These are phyloP conservation scores for Valencia hispanica DNA, from an alignment of 2,797 vertebrate genomes.

Conservation along the genomic window DNA sequence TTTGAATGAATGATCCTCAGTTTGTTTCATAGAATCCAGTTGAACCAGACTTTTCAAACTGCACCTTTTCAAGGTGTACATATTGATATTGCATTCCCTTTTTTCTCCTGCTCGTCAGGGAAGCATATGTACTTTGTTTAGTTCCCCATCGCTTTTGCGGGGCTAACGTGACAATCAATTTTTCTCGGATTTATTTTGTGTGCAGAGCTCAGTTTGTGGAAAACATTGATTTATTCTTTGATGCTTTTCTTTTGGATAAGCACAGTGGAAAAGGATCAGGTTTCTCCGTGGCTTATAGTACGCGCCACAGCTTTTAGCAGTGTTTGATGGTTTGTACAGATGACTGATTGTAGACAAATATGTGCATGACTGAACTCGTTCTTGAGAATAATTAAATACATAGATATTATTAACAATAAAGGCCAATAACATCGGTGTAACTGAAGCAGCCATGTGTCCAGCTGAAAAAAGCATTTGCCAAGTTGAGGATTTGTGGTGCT, in stretches of 20 bases:
- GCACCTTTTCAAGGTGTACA: not conserved
- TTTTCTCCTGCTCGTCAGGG: not conserved
- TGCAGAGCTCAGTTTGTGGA: slow-evolving; percentile 57
- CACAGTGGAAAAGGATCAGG: slow-evolving; percentile 25
- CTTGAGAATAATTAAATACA: slow-evolving; percentile 15
- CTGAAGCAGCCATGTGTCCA: slow-evolving; percentile 20
- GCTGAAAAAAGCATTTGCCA: not conserved
- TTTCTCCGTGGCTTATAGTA: slow-evolving; percentile 17
- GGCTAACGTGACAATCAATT: slow-evolving; percentile 39
- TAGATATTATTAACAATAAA: slow-evolving; percentile 29
- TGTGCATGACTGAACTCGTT: slow-evolving; percentile 10
- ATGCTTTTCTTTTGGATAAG: slow-evolving; percentile 29
- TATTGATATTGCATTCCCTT: not conserved
- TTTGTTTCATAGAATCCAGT: not conserved
- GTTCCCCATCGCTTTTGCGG: not conserved
- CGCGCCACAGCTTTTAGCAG: not conserved
- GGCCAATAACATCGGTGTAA: not conserved
- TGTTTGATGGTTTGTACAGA: slow-evolving; percentile 7
- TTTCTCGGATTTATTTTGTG: slow-evolving; percentile 54
- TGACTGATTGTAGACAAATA: slow-evolving; percentile 12
- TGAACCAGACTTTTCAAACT: not conserved
- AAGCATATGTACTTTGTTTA: not conserved
- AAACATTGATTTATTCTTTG: slow-evolving; percentile 60
- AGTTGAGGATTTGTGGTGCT: not conserved
- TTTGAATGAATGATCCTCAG: not conserved